Evolutionary conservation across 2,888 invertebrate genomes (phyloP).

Genomic region (Philaethria dido): DNA sequence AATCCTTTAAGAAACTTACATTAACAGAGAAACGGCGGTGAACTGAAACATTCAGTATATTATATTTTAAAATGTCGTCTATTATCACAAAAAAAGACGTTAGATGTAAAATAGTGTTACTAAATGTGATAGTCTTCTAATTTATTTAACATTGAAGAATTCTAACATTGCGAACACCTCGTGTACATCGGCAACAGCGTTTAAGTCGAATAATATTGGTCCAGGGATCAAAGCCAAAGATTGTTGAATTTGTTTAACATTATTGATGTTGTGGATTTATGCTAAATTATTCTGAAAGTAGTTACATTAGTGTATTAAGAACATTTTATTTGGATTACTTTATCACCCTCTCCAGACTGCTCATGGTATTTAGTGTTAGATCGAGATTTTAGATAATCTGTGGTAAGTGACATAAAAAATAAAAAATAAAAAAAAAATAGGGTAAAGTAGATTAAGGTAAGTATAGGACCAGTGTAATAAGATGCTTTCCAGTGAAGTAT

Average conservation of each 20-base stretch:
- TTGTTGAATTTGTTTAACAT: slow-evolving; percentile 86
- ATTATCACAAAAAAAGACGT: slow-evolving; percentile 77
- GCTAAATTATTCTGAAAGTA: slow-evolving; percentile 81
- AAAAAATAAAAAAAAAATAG: slow-evolving; percentile 70
- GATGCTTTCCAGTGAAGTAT: slow-evolving; percentile 63
- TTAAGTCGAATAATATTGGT: slow-evolving; percentile 85
- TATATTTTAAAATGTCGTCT: slow-evolving; percentile 68
- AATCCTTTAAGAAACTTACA: slow-evolving; percentile 84
- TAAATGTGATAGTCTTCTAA: slow-evolving; percentile 83
- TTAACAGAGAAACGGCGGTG: slow-evolving; percentile 72
- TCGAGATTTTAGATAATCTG: slow-evolving; percentile 71
- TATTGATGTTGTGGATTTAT: slow-evolving; percentile 82
- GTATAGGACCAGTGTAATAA: slow-evolving; percentile 73
- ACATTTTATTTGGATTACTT: slow-evolving; percentile 72
- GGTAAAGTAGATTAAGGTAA: slow-evolving; percentile 70
- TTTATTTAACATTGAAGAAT: slow-evolving; percentile 79
- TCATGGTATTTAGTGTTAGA: slow-evolving; percentile 78
- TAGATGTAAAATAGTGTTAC: slow-evolving; percentile 81
- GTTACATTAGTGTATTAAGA: slow-evolving; percentile 72
- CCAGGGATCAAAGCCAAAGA: slow-evolving; percentile 94
- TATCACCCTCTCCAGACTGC: slow-evolving; percentile 82
- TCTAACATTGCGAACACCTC: slow-evolving; percentile 70
- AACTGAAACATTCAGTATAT: slow-evolving; percentile 73
- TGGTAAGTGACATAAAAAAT: slow-evolving; percentile 73
- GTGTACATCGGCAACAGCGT: slow-evolving; percentile 71